Evolutionary conservation across 2,888 invertebrate genomes (phyloP).

Genomic region (Odontocolon sp.): DNA sequence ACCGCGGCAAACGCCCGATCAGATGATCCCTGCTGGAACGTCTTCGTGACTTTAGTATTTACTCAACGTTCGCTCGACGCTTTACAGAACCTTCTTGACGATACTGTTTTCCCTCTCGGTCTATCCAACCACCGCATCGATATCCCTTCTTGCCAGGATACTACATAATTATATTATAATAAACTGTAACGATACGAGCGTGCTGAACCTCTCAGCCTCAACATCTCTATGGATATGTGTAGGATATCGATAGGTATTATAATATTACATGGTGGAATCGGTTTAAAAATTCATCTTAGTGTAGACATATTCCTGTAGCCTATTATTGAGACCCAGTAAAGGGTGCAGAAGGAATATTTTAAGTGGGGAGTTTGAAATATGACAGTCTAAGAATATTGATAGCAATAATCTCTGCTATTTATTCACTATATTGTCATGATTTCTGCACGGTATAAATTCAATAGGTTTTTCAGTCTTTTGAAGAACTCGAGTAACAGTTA

Average conservation of each 20-base stretch:
- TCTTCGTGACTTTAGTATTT: slow-evolving; percentile 80
- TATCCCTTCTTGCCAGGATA: slow-evolving; percentile 74
- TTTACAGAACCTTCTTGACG: slow-evolving; percentile 49
- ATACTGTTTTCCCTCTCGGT: slow-evolving; percentile 52
- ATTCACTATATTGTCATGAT: not conserved
- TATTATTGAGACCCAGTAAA: not conserved
- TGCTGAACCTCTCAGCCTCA: slow-evolving; percentile 50
- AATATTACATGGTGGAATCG: slow-evolving; percentile 14
- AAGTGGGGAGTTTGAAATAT: not conserved
- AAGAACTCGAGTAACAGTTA: too few relatives aligned
- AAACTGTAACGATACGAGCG: slow-evolving; percentile 79
- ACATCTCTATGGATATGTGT: slow-evolving; percentile 7
- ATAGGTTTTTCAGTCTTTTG: too few relatives aligned
- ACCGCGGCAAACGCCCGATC: slow-evolving; percentile 61
- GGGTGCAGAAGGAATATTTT: not conserved
- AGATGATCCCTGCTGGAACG: slow-evolving; percentile 67
- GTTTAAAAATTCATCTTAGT: not conserved
- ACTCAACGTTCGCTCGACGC: slow-evolving; percentile 71
- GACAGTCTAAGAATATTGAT: not conserved
- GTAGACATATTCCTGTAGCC: not conserved
- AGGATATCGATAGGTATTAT: not conserved
- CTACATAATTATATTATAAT: slow-evolving; percentile 80
- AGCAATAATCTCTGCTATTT: not conserved
- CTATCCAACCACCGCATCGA: slow-evolving; percentile 72
- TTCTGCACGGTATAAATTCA: too few relatives aligned